These are phyloP conservation scores for Murina feae DNA, from an alignment of 2,113 vertebrate species.

Conservation along the genomic window DNA sequence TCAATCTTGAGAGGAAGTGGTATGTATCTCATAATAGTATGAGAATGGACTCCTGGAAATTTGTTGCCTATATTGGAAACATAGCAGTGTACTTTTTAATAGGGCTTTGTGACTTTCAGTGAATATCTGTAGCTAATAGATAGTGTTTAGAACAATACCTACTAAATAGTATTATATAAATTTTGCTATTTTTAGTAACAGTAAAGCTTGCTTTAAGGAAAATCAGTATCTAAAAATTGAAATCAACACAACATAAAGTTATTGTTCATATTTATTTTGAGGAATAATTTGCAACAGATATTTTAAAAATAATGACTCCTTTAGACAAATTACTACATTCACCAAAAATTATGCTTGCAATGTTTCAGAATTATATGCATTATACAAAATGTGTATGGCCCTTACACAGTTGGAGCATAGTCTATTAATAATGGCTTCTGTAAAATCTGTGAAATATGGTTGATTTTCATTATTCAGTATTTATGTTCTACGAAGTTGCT, in stretches of 20 bases:
- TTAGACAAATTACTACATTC: not conserved
- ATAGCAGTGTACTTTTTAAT: not conserved
- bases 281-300: not conserved
- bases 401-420: not conserved
- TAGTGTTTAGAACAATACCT: not conserved
- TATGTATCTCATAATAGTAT: not conserved
- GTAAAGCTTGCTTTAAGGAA: not conserved
- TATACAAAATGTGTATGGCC: not conserved
- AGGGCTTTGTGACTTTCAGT: not conserved
- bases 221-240: not conserved
- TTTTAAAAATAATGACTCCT: not conserved
- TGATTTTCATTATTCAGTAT: not conserved
- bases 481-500: not conserved
- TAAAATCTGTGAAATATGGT: not conserved
- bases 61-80: not conserved
- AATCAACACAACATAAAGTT: not conserved
- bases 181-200: constrained; percentile 1
- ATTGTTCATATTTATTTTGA: constrained; percentile 1
- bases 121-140: not conserved
- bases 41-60: not conserved
- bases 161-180: not conserved
- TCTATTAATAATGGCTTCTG: not conserved
- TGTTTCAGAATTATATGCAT: not conserved
- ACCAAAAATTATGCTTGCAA: not conserved
- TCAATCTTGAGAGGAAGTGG: not conserved